Evolutionary conservation across 2,797 vertebrate species (phyloP).

Genomic region (Ctenopoma kingsleyae): DNA sequence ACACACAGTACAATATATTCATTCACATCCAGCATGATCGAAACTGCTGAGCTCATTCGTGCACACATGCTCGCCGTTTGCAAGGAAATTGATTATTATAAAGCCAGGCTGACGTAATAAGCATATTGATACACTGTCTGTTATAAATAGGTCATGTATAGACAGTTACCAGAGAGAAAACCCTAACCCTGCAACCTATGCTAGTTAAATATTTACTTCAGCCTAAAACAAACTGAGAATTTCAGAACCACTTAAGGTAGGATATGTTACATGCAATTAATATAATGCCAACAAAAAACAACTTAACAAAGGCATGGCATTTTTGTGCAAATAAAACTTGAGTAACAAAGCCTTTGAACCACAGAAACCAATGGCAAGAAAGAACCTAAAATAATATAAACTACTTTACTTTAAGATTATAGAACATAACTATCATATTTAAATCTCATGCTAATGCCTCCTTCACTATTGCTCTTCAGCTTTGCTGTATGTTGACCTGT

Average conservation of each 20-base stretch:
- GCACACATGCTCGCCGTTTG: constrained; percentile 15
- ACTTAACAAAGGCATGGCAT: not conserved
- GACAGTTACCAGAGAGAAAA: constrained; percentile 21
- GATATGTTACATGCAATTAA: not conserved
- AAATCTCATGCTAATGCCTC: not conserved
- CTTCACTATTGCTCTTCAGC: constrained; percentile 1
- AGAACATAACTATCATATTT: not conserved
- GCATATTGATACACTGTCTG: constrained; percentile 26
- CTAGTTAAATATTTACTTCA: constrained; percentile 37
- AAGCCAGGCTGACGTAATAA: constrained; percentile 44
- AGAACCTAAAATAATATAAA: too few relatives aligned
- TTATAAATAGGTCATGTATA: constrained; percentile 47
- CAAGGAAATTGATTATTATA: constrained; percentile 43
- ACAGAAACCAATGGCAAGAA: too few relatives aligned
- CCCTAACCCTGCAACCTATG: constrained; percentile 2
- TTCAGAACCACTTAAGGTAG: not conserved
- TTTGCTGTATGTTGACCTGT: constrained; percentile 24
- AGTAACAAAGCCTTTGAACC: too few relatives aligned
- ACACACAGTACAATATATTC: not conserved
- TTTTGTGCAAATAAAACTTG: too few relatives aligned
- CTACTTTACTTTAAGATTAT: too few relatives aligned
- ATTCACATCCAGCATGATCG: constrained; percentile 29
- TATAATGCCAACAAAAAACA: constrained; percentile 6
- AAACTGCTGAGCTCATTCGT: constrained; percentile 35
- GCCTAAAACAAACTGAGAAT: constrained; percentile 7